Evolutionary conservation across 2,888 invertebrate genomes (phyloP).

Genomic region (Polietes domitor): DNA sequence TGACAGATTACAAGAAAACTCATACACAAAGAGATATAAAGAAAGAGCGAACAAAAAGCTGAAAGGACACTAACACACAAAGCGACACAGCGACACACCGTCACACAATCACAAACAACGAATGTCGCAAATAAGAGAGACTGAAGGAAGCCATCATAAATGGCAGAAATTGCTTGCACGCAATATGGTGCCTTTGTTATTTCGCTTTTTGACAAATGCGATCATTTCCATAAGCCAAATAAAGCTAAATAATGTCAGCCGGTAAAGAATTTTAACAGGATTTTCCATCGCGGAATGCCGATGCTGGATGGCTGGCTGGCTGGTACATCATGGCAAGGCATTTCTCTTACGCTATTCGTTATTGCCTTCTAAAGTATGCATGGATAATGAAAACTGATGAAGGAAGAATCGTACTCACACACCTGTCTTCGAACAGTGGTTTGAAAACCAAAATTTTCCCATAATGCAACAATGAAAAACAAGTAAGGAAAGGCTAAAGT

Average conservation of each 20-base stretch:
- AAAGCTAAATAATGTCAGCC: conserved; percentile 58
- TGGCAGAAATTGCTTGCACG: conserved; percentile 36
- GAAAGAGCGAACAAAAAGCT: not conserved
- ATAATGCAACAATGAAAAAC: no score
- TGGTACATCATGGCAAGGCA: conserved; percentile 10
- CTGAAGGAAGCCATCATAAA: conserved; percentile 34
- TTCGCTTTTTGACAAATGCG: conserved; percentile 58
- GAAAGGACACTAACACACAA: not conserved
- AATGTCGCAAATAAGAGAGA: conserved; percentile 28
- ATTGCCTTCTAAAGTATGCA: conserved; percentile 48
- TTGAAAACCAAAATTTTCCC: no score
- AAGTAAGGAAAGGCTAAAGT: no score
- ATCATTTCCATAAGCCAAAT: conserved; percentile 62
- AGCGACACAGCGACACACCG: conserved; percentile 11
- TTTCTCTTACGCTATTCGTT: conserved; percentile 33
- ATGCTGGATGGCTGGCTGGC: not conserved
- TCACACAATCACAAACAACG: not conserved
- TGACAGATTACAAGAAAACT: conserved; percentile 56
- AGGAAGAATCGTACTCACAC: not conserved
- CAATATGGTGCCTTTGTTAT: conserved; percentile 62
- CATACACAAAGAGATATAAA: not conserved
- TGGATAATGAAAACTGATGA: conserved; percentile 51
- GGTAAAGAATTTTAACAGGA: conserved; percentile 41
- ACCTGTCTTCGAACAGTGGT: no score
- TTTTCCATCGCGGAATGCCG: conserved; percentile 20